A percentile compares a stretch with the other conserved stretches of the same genome.
Conservation (phyloP, 1,140 invertebrate genomes). For the Anoplophora glabripennis region DNA sequence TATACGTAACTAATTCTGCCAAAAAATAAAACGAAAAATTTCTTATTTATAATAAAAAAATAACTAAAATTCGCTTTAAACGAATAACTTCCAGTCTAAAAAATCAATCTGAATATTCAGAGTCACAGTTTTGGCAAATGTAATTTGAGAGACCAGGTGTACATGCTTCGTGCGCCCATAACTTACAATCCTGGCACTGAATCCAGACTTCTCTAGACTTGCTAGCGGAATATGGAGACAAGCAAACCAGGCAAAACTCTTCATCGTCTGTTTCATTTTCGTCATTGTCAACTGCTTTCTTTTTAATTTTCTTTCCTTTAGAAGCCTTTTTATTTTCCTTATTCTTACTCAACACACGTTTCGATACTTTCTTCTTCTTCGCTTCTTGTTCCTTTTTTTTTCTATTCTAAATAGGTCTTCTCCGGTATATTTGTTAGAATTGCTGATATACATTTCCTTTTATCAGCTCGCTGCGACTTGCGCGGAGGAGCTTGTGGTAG, state of each 20-base stretch:
- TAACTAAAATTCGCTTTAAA: too few relatives aligned
- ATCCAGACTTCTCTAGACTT: too few relatives aligned
- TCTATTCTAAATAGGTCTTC: too few relatives aligned
- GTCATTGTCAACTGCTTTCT: neutral
- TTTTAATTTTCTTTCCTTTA: neutral
- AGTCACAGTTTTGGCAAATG: too few relatives aligned
- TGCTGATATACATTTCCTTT: neutral
- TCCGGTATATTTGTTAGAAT: slow-evolving; percentile 1
- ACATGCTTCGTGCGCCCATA: neutral
- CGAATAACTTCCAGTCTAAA: too few relatives aligned
- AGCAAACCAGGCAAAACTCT: too few relatives aligned
- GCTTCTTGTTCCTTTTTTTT: slow-evolving; percentile 9
- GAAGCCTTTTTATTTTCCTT: neutral
- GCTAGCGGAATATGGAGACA: too few relatives aligned
- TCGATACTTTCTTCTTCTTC: slow-evolving; percentile 7
- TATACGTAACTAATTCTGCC: too few relatives aligned
- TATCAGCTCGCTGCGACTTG: neutral
- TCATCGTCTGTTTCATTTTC: too few relatives aligned
- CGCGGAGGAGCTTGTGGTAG: neutral
- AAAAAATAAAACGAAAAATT: too few relatives aligned
- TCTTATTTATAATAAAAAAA: too few relatives aligned
- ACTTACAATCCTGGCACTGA: slow-evolving; percentile 5
- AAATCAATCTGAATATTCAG: too few relatives aligned
- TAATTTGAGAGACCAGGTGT: slow-evolving; percentile 3
- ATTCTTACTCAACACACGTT: neutral